phyloP scores from a whole-genome alignment of 2,888 invertebrate genomes.

The Leptinotarsa tumamoca region DNA sequence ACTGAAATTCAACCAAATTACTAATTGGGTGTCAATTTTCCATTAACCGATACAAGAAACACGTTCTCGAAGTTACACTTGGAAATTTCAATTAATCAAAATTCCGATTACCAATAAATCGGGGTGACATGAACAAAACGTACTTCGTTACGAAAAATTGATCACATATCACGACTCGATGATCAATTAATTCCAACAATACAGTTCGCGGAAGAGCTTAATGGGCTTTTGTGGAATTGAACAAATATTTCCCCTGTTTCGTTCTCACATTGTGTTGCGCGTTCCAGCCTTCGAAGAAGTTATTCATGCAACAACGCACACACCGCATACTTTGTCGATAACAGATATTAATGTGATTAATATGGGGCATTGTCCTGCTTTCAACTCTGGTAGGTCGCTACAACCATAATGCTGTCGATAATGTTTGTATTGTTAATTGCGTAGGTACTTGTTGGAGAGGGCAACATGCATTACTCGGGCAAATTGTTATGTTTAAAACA shows the following conservation, averaged over 20 bases:
- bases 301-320: conserved; percentile 16
- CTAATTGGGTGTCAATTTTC: not conserved
- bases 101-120: not conserved
- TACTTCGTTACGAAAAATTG: conserved; percentile 23
- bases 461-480: not conserved
- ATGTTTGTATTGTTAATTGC: conserved; percentile 4
- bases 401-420: not conserved
- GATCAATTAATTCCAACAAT: conserved; percentile 19
- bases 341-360: conserved; percentile 8
- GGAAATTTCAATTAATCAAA: conserved; percentile 2
- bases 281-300: conserved; percentile 8
- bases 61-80: not conserved
- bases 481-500: too few species aligned
- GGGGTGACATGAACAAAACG: conserved; percentile 11
- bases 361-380: not conserved
- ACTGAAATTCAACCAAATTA: not conserved
- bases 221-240: conserved; percentile 13
- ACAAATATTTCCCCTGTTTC: conserved; percentile 3
- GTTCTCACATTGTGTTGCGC: not conserved
- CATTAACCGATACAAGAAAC: not conserved
- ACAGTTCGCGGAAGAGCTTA: not conserved
- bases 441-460: not conserved
- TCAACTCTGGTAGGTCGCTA: not conserved
- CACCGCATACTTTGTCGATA: conserved; percentile 17
- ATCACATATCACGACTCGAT: conserved; percentile 17